Conservation (phyloP, 2,888 invertebrate species). For the Agriotes lineatus region DNA sequence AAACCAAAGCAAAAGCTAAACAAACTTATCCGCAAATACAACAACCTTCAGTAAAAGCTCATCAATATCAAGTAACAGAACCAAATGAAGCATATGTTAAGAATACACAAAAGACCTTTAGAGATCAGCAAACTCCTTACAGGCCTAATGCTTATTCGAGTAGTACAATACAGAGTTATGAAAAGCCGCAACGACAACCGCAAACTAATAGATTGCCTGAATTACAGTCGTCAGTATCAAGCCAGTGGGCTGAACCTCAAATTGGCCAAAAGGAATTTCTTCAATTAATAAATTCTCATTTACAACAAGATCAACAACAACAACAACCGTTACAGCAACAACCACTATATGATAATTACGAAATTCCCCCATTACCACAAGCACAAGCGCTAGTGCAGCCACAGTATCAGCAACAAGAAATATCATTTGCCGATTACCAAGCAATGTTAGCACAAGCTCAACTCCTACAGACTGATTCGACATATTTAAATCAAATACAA, state of each 20-base stretch:
- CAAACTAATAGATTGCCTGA: constrained; percentile 27
- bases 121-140: constrained; percentile 65
- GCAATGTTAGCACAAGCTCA: constrained; percentile 57
- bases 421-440: constrained; percentile 53
- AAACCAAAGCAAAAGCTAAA: constrained; percentile 38
- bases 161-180: constrained; percentile 47
- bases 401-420: constrained; percentile 49
- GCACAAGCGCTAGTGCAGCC: constrained; percentile 57
- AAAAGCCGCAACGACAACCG: constrained; percentile 60
- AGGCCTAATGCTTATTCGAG: constrained; percentile 68
- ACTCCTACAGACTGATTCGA: constrained; percentile 54
- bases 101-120: constrained; percentile 62
- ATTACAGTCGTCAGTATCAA: constrained; percentile 36
- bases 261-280: constrained; percentile 15
- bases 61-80: constrained; percentile 70
- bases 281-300: constrained; percentile 24
- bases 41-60: constrained; percentile 44
- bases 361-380: constrained; percentile 20
- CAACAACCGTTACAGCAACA: constrained; percentile 22
- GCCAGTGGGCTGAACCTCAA: constrained; percentile 14
- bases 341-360: constrained; percentile 32
- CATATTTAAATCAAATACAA: constrained; percentile 65
- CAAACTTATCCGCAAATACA: constrained; percentile 49
- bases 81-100: constrained; percentile 62
- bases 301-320: constrained; percentile 32